phyloP scores from a whole-genome alignment of 2,888 invertebrate species.

The Listrodromus nycthemerus region DNA sequence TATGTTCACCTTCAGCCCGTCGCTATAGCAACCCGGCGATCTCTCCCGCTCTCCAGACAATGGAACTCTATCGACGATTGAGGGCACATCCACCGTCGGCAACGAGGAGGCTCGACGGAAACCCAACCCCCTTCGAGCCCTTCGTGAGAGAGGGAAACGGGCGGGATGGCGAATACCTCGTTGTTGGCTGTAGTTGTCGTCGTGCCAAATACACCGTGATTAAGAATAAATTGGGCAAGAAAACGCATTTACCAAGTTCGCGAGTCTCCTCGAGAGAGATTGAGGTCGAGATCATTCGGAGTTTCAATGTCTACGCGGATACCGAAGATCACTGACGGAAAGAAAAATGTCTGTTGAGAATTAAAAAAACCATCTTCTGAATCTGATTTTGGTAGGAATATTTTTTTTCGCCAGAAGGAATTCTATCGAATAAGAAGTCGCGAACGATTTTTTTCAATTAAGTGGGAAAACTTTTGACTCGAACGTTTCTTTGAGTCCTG shows the following conservation, averaged over 20 bases:
- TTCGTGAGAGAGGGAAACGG: neutral
- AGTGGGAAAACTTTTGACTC: neutral
- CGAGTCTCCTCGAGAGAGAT: no score
- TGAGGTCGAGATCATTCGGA: no score
- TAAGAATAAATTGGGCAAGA: no score
- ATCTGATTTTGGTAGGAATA: no score
- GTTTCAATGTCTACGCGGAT: no score
- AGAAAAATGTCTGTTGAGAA: no score
- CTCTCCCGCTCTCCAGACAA: conserved; percentile 63
- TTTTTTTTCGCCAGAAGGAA: neutral
- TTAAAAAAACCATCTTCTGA: no score
- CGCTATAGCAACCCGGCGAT: conserved; percentile 81
- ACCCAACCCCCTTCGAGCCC: neutral
- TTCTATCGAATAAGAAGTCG: no score
- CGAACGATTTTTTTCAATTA: neutral
- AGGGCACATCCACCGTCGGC: conserved; percentile 14
- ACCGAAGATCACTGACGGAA: no score
- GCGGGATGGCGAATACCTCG: no score
- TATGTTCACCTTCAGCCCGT: conserved; percentile 75
- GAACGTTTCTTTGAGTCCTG: neutral
- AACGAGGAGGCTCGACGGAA: conserved; percentile 20
- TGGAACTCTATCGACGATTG: conserved; percentile 48
- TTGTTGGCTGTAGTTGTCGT: neutral
- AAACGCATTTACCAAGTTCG: no score
- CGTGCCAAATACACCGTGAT: neutral